These are phyloP conservation scores for Bombus vancouverensis DNA, from an alignment of 1,140 invertebrate species.

Conservation along the genomic window DNA sequence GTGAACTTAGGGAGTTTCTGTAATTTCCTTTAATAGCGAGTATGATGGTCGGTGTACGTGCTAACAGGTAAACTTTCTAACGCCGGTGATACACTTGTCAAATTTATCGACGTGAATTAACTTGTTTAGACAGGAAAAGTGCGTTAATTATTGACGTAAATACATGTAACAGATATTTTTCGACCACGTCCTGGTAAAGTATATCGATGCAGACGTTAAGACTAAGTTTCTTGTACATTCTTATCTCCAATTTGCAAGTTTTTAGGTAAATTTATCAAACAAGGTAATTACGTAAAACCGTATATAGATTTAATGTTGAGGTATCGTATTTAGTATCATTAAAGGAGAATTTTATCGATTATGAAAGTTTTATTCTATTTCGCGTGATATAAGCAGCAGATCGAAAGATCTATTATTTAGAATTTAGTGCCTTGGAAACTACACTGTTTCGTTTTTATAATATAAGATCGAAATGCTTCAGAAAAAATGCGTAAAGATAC, in stretches of 20 bases:
- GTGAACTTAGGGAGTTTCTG: no score
- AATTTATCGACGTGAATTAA: slow-evolving; percentile 63
- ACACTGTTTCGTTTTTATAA: neutral
- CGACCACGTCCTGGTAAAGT: neutral
- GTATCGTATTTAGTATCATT: no score
- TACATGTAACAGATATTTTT: slow-evolving; percentile 39
- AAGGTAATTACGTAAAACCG: neutral
- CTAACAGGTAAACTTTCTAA: slow-evolving; percentile 45
- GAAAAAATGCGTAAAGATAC: no score
- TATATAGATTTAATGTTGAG: no score
- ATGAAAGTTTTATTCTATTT: no score
- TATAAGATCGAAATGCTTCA: neutral
- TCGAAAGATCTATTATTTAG: no score
- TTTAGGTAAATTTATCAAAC: neutral
- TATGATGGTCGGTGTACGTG: no score
- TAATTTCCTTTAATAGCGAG: no score
- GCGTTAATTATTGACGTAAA: slow-evolving; percentile 48
- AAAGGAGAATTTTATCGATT: no score
- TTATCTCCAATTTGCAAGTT: neutral
- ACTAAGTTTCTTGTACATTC: neutral
- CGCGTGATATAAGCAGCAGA: neutral
- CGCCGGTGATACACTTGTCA: slow-evolving; percentile 46
- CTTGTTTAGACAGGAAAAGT: slow-evolving; percentile 31
- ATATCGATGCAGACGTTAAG: neutral
- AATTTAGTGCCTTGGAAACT: neutral